Percentiles rank a stretch among this genome's conserved stretches.
Evolutionary conservation across 2,113 vertebrate species (phyloP).

Genomic region (Pteronura brasiliensis): DNA sequence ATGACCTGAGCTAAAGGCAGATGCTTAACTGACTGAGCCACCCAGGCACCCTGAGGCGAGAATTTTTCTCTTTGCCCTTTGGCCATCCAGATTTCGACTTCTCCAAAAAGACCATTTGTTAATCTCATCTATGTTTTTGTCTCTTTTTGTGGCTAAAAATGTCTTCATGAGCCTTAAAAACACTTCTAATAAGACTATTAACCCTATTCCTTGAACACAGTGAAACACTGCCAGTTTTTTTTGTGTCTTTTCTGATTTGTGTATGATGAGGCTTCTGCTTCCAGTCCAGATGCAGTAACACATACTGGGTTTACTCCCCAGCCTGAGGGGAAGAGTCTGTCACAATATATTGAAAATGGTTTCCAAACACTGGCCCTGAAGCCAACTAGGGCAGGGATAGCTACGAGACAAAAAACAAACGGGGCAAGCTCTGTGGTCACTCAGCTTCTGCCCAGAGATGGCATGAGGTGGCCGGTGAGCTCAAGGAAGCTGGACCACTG

Average conservation of each 20-base stretch:
- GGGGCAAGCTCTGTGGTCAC: background rate
- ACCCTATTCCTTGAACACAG: background rate
- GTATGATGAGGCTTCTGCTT: background rate
- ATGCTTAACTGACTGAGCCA: background rate
- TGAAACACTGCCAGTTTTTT: background rate
- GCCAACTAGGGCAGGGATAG: background rate
- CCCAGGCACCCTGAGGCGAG: background rate
- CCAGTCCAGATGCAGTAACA: background rate
- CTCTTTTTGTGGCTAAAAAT: background rate
- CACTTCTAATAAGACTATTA: background rate
- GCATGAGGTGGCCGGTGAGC: accelerated
- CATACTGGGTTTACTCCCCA: background rate
- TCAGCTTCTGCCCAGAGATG: background rate
- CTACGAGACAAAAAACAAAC: too few relatives aligned
- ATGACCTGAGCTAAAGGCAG: background rate
- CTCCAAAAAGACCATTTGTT: background rate
- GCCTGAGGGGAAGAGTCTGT: background rate
- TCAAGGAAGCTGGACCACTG: accelerated
- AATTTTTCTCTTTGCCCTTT: background rate
- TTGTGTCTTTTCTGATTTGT: background rate
- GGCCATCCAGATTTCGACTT: background rate
- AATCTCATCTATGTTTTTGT: background rate
- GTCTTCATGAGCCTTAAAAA: background rate
- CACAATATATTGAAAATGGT: background rate
- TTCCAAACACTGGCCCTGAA: background rate